A percentile compares a stretch with the other conserved stretches of the same genome.
Evolutionary conservation across 2,797 vertebrate genomes (phyloP).

Genomic region (Limnodromus scolopaceus): DNA sequence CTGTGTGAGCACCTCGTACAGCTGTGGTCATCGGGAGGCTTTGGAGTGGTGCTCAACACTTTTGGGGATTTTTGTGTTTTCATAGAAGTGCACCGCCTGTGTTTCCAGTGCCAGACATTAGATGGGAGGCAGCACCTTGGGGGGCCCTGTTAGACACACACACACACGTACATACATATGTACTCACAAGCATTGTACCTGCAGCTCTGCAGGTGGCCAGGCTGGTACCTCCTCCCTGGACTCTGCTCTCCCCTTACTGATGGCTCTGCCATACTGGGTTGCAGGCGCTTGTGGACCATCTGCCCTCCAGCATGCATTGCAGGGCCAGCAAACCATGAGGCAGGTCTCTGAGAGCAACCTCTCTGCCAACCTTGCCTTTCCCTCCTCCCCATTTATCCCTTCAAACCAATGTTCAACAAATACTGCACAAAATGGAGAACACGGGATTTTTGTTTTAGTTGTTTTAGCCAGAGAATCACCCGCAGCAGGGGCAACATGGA

Average conservation of each 20-base stretch:
- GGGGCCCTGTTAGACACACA: background rate
- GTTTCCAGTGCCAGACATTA: background rate
- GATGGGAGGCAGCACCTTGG: background rate
- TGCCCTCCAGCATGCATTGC: background rate
- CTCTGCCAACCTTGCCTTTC: background rate
- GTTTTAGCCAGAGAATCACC: background rate
- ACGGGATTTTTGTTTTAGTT: background rate
- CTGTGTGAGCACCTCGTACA: rapidly evolving
- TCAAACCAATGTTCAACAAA: background rate
- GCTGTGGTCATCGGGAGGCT: background rate
- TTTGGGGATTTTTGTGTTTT: background rate
- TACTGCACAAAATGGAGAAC: background rate
- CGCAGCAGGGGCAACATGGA: background rate
- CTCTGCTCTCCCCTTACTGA: background rate
- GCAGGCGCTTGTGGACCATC: background rate
- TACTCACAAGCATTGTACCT: rapidly evolving
- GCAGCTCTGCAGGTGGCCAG: background rate
- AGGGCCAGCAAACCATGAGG: background rate
- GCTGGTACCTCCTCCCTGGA: background rate
- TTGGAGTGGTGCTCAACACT: rapidly evolving
- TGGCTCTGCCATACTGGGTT: background rate
- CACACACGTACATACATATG: background rate
- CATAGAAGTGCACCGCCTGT: background rate
- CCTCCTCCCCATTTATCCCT: background rate
- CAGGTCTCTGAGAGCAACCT: background rate